phyloP scores from a whole-genome alignment of 2,888 invertebrate species.

The Archaeoteleia sp. region DNA sequence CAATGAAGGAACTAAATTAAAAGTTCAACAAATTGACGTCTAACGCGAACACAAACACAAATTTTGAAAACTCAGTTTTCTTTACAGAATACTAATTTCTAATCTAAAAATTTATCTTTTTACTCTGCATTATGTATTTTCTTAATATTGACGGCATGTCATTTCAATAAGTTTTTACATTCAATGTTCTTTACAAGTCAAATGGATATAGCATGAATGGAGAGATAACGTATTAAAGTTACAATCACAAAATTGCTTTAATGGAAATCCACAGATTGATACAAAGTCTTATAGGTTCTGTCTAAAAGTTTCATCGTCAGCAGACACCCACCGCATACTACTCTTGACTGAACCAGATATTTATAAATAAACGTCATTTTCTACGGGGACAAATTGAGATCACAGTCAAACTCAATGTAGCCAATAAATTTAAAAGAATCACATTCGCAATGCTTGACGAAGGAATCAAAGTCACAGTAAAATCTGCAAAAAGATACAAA shows the following conservation, averaged over 20 bases:
- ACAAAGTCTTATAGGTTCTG: conserved; percentile 25
- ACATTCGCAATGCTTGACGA: not conserved
- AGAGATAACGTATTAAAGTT: conserved; percentile 19
- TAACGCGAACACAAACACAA: too few species aligned
- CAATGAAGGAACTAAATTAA: too few species aligned
- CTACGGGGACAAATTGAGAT: conserved; percentile 27
- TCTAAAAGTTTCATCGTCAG: conserved; percentile 12
- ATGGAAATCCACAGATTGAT: conserved; percentile 11
- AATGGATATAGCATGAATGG: conserved; percentile 8
- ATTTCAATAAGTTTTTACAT: conserved; percentile 19
- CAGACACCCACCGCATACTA: conserved; percentile 14
- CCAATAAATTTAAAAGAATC: not conserved
- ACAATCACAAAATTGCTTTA: conserved; percentile 33
- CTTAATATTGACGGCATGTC: too few species aligned
- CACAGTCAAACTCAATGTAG: conserved; percentile 33
- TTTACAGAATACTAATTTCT: too few species aligned
- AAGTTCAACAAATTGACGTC: too few species aligned
- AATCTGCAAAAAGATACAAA: too few species aligned
- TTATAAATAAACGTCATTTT: conserved; percentile 10
- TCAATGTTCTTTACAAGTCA: conserved; percentile 31
- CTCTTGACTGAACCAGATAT: conserved; percentile 1
- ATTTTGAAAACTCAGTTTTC: too few species aligned
- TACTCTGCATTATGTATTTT: too few species aligned
- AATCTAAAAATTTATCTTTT: too few species aligned
- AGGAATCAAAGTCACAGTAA: not conserved